Evolutionary conservation across 2,888 invertebrate species (phyloP), one percentile per base, ranked within the genome.

Genomic region (Melanostoma mellinum): DNA sequence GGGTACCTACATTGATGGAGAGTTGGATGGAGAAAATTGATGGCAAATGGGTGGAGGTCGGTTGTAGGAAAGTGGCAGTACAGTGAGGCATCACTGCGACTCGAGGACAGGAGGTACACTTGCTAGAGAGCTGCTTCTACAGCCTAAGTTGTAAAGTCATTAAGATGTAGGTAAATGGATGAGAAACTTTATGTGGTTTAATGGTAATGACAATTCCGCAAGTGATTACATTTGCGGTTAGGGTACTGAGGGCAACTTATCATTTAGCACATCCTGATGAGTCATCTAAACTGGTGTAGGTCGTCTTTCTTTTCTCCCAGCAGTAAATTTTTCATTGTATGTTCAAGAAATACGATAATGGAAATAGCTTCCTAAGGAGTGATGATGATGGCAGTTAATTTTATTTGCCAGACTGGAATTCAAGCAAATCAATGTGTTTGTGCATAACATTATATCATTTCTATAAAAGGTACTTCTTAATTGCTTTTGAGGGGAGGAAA

Each of bases 191-290:
- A 38, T 75, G 63, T 58, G 63, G 60, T 33, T 61, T 52, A 63
- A 80, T 44, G 58, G 61, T 69, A 75, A 69, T 69, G 79, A 69
- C 68, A 80, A 69, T 74, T 80, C 69, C 69, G 44, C 63, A 74
- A 80, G 75, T 69, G 69, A 74, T 79, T 79, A 61, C 61, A 42
- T 68, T 61, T 61, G 35, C 30, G 38, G 55, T 67, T 6, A 50
- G 58, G 35, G 10, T 8, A 46, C 10, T 48, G n/a, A 33, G n/a
- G 38, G 61, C 46, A 40, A 20, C 6, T 53, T 46, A 32, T 10
- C 4, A 8, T 36, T 8, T 32, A 50, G 30, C 20, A 68, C 30
- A 46, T 46, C 55, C 36, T 42, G 40, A 65, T 10, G 44, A 53
- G 38, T 53, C 44, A 48, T 48, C 67, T 52, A 42, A 67, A 60